Evolutionary conservation across 1,140 invertebrate species (phyloP).

Genomic region (Plutomurus gul): DNA sequence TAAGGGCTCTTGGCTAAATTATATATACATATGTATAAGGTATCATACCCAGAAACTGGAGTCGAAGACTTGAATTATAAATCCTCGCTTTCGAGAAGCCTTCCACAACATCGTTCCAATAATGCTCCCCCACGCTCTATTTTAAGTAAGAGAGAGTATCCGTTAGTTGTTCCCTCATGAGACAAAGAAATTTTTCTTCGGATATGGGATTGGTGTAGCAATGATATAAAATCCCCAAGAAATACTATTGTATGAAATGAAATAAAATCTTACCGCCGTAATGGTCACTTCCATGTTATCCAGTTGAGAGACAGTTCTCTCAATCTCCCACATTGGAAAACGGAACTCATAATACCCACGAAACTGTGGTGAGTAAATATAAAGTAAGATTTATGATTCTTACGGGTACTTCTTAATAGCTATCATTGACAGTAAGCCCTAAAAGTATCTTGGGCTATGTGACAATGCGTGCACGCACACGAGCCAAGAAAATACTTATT

Average conservation of each 20-base stretch:
- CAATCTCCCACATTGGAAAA: conserved; percentile 79
- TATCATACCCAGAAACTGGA: conserved; percentile 85
- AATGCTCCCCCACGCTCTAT: conserved; percentile 88
- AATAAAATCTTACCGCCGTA: no score
- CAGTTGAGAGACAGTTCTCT: conserved; percentile 66
- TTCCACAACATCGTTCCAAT: conserved; percentile 77
- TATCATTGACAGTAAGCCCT: not conserved
- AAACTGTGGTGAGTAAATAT: conserved; percentile 65
- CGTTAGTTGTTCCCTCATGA: no score
- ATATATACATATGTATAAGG: no score
- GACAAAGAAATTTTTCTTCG: no score
- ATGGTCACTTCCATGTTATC: conserved; percentile 85
- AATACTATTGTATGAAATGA: no score
- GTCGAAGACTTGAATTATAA: conserved; percentile 78
- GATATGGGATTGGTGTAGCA: no score
- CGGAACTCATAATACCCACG: conserved; percentile 82
- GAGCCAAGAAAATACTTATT: no score
- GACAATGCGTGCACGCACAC: not conserved
- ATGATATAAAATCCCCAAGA: no score
- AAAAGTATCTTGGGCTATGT: not conserved
- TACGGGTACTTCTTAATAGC: not conserved
- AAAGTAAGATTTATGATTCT: conserved; percentile 14
- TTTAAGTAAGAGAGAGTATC: no score
- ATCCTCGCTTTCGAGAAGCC: conserved; percentile 86
- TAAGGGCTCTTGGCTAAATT: no score